Base-by-base conservation (phyloP, 2,797 vertebrate genomes). In the Falco novaeseelandiae region DNA sequence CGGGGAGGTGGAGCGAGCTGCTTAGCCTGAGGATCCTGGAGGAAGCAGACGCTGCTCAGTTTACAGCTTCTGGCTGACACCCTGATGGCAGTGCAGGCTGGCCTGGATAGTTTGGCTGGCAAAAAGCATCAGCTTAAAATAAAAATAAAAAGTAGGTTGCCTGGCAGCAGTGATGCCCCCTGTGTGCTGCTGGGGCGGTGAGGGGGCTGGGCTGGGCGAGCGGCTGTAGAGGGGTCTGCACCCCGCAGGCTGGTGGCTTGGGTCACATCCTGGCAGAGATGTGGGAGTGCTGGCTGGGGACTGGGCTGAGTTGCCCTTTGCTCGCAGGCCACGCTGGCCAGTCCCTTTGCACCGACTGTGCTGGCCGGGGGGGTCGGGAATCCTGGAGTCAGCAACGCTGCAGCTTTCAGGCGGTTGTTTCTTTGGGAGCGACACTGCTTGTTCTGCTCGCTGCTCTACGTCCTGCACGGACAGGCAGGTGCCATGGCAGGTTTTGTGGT, bases 61-160 rank as follows among this genome's bases (percentile, higher is more conserved):
- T 81, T 46, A 46, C 52, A 90, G 90, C 58, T 91, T 25, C 67
- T 89, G 90, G 48, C 55, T 92, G 85, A 42, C 59, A 88, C 48
- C 14, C 42, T 54, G 71, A 30, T 19, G 42, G 67, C 76, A 71
- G 29, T 1, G 44, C 51, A 63, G 67, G 67, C 78, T 90, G 71
- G n/a, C 22, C 44, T 22, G 83, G 40, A 62, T 32, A 21, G 29
- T 38, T 38, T 9, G 29, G 29, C 57, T 76, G 66, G 27, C 34
- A 52, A 38, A 61, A 78, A 73, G 26, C 15, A 51, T 46, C 54
- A 61, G 42, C 1, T 27, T 46, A 19, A 93, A 90, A 62, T 27
- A 23, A 48, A 82, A 49, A 51, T 20, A 12, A 22, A 18, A 36
- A 27, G 20, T 6, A 44, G 23, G 14, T 48, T 77, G 14, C 59